Evolutionary conservation across 1,140 invertebrate genomes (phyloP), one percentile per base, ranked within the genome.

Genomic region (Acromyrmex echinatior): DNA sequence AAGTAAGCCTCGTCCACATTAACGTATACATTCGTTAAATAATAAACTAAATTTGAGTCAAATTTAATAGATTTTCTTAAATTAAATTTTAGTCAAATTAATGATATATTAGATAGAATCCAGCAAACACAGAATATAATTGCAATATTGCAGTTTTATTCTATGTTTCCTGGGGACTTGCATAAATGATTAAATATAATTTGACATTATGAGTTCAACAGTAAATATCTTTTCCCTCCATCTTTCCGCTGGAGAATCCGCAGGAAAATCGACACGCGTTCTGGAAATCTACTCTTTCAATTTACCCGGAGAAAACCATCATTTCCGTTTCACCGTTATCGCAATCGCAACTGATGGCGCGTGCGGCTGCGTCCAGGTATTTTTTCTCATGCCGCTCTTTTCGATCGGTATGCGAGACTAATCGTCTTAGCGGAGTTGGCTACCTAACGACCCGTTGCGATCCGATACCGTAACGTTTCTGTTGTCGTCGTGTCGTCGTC

Each of bases 261-360:
- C 9, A 3, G 60, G 45, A 25, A 28, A 3, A 63, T 74, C 58
- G 65, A 21, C 14, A 28, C 62, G 58, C 49, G 14, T 28, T 45
- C 60, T 66, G 45, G 74, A 79, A 76, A 76, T 58, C 65, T 25
- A 3, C 3, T 3, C 28, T 60, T 60, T 12, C 35, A 51, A 86
- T 86, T 80, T 31, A 31, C 10, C 18, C 65, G 63, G 53, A 39
- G 78, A 81, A 81, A 82, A 71, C 18, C 74, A 56, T 56, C 18
- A n/a, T 86, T 70, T 74, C 73, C 73, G 45, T 35, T 76, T 86
- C 58, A 56, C 71, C 71, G 71, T 76, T 76, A 76, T 84, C 31
- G 63, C 80, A 39, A 68, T 68, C 62, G 66, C 66, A 12, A 81
- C 14, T 25, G 31, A 65, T 39, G 58, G 21, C 65, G 39, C 7